These are phyloP conservation scores for Buathra laborator DNA, from an alignment of 2,888 invertebrate genomes.

Conservation along the genomic window DNA sequence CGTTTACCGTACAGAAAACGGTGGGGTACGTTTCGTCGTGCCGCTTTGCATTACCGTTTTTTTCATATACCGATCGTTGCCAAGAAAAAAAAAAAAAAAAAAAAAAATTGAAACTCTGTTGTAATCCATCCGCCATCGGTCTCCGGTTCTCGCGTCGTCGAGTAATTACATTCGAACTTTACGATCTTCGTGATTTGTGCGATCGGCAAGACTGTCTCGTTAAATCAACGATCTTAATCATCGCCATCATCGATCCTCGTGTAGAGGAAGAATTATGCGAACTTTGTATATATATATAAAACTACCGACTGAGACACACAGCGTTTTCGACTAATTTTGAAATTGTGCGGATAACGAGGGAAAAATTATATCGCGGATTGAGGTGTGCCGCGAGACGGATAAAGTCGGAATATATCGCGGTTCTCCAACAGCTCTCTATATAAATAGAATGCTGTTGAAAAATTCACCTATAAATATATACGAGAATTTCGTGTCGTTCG, in stretches of 20 bases:
- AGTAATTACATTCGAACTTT: constrained; percentile 47
- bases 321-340: not conserved
- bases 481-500: constrained; percentile 1
- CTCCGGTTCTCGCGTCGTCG: constrained; percentile 37
- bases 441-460: constrained; percentile 34
- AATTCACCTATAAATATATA: constrained; percentile 20
- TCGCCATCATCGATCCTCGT: constrained; percentile 26
- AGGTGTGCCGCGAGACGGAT: constrained; percentile 25
- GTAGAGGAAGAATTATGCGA: constrained; percentile 5
- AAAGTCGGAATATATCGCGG: constrained; percentile 7
- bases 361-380: constrained; percentile 3
- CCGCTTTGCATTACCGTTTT: constrained; percentile 31
- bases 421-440: constrained; percentile 35
- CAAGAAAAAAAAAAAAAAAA: constrained; percentile 40
- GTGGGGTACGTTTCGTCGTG: constrained; percentile 49
- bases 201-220: constrained; percentile 27
- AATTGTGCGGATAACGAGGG: not conserved
- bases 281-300: not conserved
- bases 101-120: not conserved
- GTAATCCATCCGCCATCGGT: not conserved
- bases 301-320: not conserved
- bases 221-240: constrained; percentile 59
- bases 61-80: constrained; percentile 41
- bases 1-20: constrained; percentile 21
- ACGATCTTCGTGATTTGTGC: constrained; percentile 60